These are phyloP conservation scores for Corythaeola cristata DNA, from an alignment of 2,113 vertebrate genomes.

Conservation along the genomic window DNA sequence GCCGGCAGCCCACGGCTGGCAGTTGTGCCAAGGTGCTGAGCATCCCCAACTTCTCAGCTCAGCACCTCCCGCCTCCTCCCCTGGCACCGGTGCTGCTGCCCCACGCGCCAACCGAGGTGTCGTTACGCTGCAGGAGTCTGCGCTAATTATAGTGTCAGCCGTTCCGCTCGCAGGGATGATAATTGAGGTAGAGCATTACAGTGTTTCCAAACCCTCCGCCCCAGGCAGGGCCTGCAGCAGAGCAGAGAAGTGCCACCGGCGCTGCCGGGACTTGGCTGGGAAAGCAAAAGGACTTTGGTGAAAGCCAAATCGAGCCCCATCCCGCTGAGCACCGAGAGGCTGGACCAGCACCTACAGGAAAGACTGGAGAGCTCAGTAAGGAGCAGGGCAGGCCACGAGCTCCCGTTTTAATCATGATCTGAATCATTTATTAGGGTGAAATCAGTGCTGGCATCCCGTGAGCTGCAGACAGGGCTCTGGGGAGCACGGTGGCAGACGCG, in stretches of 20 bases:
- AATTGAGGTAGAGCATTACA: constrained; percentile 51
- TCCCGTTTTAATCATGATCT: neutral
- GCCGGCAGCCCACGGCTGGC: rapidly evolving
- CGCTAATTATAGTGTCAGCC: constrained; percentile 60
- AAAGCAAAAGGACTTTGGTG: neutral
- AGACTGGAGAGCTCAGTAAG: neutral
- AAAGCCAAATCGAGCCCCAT: neutral
- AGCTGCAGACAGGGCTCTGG: neutral
- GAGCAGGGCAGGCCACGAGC: neutral
- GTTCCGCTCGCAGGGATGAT: constrained; percentile 8
- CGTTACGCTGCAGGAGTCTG: neutral
- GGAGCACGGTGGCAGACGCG: rapidly evolving
- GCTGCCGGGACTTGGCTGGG: neutral
- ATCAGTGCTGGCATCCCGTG: rapidly evolving
- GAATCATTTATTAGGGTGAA: neutral
- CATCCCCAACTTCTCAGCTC: neutral
- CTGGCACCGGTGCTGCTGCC: neutral
- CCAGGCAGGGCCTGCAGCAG: neutral
- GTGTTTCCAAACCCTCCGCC: constrained; percentile 43
- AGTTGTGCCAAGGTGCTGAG: rapidly evolving
- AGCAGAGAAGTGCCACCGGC: rapidly evolving
- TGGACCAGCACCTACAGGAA: neutral
- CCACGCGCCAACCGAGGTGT: neutral
- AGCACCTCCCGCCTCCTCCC: neutral
- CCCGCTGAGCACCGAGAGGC: neutral